Percentiles rank a stretch among this genome's conserved stretches.
Evolutionary conservation across 2,888 invertebrate genomes (phyloP).

Genomic region (Aphodius granarius): DNA sequence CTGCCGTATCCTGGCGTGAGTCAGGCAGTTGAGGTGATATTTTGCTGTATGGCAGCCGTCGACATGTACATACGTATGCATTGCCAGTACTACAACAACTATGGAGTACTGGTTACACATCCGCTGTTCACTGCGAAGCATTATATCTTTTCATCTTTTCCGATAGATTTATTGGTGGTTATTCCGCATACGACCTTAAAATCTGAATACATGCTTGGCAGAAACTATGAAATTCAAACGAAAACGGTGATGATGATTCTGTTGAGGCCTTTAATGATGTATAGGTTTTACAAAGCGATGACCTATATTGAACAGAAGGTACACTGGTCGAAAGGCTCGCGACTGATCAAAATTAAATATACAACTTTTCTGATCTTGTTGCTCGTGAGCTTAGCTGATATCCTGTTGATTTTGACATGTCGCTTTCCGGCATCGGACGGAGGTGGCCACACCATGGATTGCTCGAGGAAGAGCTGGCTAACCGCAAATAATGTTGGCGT

Average conservation of each 20-base stretch:
- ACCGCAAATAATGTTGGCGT: not conserved
- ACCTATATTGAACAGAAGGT: constrained; percentile 8
- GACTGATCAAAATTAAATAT: constrained; percentile 18
- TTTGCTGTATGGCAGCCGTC: constrained; percentile 6
- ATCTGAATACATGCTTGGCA: constrained; percentile 16
- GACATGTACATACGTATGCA: constrained; percentile 35
- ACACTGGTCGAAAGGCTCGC: constrained; percentile 19
- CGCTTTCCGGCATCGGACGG: not conserved
- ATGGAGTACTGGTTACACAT: constrained; percentile 36
- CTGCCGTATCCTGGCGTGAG: not conserved
- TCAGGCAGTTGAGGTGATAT: not conserved
- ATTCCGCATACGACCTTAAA: constrained; percentile 13
- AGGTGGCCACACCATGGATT: constrained; percentile 2
- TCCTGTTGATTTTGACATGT: constrained; percentile 21
- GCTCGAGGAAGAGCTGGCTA: constrained; percentile 18
- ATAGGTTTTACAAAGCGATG: constrained; percentile 13
- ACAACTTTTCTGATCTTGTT: constrained; percentile 11
- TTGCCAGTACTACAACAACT: constrained; percentile 37
- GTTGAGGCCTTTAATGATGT: constrained; percentile 15
- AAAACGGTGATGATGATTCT: not conserved
- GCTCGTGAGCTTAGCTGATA: constrained; percentile 12
- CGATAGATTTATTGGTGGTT: constrained; percentile 17
- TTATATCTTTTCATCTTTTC: constrained; percentile 33
- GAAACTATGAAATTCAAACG: not conserved
- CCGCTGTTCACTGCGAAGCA: constrained; percentile 34